Evolutionary conservation across 1,140 invertebrate species (phyloP).

Genomic region (Ylistrum balloti): DNA sequence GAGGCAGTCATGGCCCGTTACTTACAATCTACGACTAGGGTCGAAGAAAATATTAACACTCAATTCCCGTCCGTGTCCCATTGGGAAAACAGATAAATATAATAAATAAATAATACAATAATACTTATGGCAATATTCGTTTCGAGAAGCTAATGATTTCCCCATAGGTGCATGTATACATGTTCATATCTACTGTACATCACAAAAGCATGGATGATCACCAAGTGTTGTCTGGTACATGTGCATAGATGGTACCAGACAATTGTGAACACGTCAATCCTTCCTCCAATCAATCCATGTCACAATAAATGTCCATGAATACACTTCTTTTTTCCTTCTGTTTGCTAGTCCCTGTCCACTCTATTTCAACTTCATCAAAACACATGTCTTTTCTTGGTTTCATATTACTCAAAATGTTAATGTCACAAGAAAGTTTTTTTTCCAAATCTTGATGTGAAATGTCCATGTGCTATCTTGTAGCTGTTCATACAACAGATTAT

Average conservation of each 20-base stretch:
- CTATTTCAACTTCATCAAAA: slow-evolving; percentile 33
- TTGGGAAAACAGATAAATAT: neutral
- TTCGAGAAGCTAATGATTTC: neutral
- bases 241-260: neutral
- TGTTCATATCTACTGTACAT: slow-evolving; percentile 34
- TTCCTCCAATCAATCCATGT: slow-evolving; percentile 23
- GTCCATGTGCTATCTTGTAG: slow-evolving; percentile 11
- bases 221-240: neutral
- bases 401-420: slow-evolving; percentile 3
- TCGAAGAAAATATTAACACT: slow-evolving; percentile 14
- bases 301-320: slow-evolving; percentile 20
- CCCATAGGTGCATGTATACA: slow-evolving; percentile 32
- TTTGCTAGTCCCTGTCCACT: slow-evolving; percentile 14
- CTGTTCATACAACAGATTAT: slow-evolving; percentile 28
- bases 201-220: neutral
- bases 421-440: slow-evolving; percentile 40
- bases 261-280: neutral
- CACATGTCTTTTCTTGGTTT: slow-evolving; percentile 25
- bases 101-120: slow-evolving; percentile 41
- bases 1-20: slow-evolving; percentile 11
- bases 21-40: slow-evolving; percentile 25
- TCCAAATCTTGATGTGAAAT: neutral
- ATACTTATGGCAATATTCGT: slow-evolving; percentile 10
- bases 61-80: neutral
- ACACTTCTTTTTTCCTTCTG: neutral